Percentiles rank a stretch among this genome's conserved stretches.
Conservation (phyloP, 2,797 vertebrate genomes). For the Brachyrhaphis roseni region DNA sequence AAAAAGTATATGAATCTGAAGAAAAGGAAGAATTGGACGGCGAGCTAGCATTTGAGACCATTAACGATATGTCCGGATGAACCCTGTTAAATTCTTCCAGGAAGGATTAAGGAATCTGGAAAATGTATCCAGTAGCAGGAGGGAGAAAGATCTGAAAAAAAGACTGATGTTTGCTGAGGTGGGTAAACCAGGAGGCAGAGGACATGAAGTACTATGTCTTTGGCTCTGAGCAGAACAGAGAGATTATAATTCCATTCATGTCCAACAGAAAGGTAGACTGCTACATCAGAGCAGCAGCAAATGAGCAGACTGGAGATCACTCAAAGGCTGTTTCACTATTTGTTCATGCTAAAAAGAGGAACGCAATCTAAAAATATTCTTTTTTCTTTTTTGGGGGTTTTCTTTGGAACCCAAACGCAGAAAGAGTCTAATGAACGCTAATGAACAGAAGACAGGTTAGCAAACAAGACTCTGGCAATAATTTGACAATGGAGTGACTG, state of each 20-base stretch:
- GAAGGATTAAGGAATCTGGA: conserved; percentile 5
- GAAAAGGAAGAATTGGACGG: not conserved
- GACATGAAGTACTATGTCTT: conserved; percentile 31
- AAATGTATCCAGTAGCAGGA: conserved; percentile 15
- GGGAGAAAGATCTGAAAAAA: conserved; percentile 18
- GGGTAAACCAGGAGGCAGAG: conserved; percentile 31
- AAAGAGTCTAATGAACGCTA: not conserved
- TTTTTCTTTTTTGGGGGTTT: not conserved
- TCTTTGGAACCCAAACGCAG: not conserved
- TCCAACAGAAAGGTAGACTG: conserved; percentile 37
- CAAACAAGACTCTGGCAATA: not conserved
- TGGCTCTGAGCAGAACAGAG: conserved; percentile 52
- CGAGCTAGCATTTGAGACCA: not conserved
- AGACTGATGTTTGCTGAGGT: conserved; percentile 30
- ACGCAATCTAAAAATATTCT: not conserved
- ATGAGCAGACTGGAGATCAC: conserved; percentile 14
- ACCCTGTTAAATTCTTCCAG: not conserved
- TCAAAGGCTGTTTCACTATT: not conserved
- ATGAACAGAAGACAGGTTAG: not conserved
- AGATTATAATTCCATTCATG: conserved; percentile 63
- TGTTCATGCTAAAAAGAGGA: not conserved
- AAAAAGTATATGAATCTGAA: conserved; percentile 50
- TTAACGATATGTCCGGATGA: not conserved
- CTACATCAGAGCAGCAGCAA: conserved; percentile 35
- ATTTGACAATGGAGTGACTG: not conserved